Evolutionary conservation across 2,113 vertebrate genomes (phyloP), one percentile per base, ranked within the genome.

Genomic region (Parus major): DNA sequence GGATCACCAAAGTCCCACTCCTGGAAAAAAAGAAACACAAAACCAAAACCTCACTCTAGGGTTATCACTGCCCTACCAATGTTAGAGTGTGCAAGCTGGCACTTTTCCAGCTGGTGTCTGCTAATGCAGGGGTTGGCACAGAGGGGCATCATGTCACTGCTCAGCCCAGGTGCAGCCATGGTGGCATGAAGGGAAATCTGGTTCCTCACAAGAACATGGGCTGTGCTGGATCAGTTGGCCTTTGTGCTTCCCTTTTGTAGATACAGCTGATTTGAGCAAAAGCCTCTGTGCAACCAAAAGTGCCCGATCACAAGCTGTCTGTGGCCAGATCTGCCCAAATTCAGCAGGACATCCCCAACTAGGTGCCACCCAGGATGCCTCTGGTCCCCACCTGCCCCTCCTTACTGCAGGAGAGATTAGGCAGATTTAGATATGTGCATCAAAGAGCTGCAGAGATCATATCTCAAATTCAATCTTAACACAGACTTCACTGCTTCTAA

Each of bases 101-200:
- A 5, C 29, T 19, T 22, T 12, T 57, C 27, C 12, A 33, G 24
- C 14, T 2, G 0, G 14, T 28, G 46, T 12, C 33, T 41, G 33
- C 31, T 29, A 3, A 1, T 0, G 19, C 24, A 46, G 39, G 41
- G 8, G 4, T 1, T 44, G 36, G 19, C 50, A n/a, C 9, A 2
- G 15, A 31, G 35, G 6, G 7, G 5, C 24, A 9, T 13, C 3
- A 0, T 4, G 7, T 19, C 4, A 5, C 64, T 13, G 33, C 31
- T 44, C 20, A 22, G 24, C 36, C 39, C 5, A 2, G 20, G 27
- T 7, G 29, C 47, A 29, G 57, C 13, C 0, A 1, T 2, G 27
- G 10, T 29, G 31, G 20, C 12, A 18, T 1, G 1, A 42, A 15
- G 28, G 31, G 21, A 3, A 9, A 22, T 22, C 19, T 10, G 27